Evolutionary conservation across 2,888 invertebrate genomes (phyloP).

Genomic region (Chaitophorus viminalis): DNA sequence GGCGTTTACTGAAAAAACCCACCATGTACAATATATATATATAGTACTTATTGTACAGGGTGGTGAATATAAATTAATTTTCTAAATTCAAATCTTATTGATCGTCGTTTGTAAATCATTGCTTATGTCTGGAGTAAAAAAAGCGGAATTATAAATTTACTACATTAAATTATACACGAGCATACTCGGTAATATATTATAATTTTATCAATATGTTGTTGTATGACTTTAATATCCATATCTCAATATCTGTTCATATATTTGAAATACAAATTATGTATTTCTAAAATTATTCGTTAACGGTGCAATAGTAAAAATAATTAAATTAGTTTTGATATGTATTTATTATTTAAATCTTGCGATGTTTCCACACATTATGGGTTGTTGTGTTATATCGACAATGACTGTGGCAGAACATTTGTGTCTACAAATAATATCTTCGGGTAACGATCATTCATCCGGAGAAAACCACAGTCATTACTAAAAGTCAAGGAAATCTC

Average conservation of each 20-base stretch:
- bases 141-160: neutral
- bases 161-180: neutral
- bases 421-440: neutral
- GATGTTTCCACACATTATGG: neutral
- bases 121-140: neutral
- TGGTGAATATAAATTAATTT: neutral
- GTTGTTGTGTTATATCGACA: too few relatives aligned
- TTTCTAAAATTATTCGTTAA: too few relatives aligned
- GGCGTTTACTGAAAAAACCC: slow-evolving; percentile 10
- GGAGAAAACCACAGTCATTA: slow-evolving; percentile 30
- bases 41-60: neutral
- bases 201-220: neutral
- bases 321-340: too few relatives aligned
- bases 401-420: neutral
- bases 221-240: too few relatives aligned
- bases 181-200: neutral
- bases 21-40: too few relatives aligned
- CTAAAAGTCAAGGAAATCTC: slow-evolving; percentile 52
- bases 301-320: too few relatives aligned
- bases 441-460: slow-evolving; percentile 34
- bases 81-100: neutral
- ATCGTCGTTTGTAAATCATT: neutral
- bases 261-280: too few relatives aligned
- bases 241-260: too few relatives aligned
- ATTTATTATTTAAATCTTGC: neutral